Percentiles rank a stretch among this genome's conserved stretches.
phyloP scores from a whole-genome alignment of 2,888 invertebrate species.

The Spodoptera picta region DNA sequence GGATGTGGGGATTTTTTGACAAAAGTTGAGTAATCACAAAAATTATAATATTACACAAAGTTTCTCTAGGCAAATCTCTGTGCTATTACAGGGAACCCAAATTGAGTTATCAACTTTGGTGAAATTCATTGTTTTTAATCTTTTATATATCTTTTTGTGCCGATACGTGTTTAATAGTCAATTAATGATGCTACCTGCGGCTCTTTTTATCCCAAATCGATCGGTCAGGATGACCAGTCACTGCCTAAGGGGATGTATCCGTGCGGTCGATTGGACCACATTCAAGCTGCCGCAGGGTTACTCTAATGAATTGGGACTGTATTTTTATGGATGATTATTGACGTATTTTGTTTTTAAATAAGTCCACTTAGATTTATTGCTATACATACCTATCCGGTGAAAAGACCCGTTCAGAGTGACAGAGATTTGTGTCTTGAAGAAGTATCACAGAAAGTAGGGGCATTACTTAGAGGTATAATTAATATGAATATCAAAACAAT shows the following conservation, averaged over 20 bases:
- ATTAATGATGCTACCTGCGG: conserved; percentile 87
- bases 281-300: conserved; percentile 60
- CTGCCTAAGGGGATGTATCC: conserved; percentile 56
- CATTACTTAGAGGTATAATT: no score
- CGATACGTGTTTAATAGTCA: conserved; percentile 87
- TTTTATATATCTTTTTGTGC: conserved; percentile 81
- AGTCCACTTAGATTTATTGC: conserved; percentile 36
- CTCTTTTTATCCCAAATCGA: conserved; percentile 76
- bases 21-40: neutral
- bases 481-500: no score
- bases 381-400: conserved; percentile 21
- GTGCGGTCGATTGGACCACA: conserved; percentile 58
- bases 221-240: conserved; percentile 72
- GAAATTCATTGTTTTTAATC: conserved; percentile 87
- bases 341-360: conserved; percentile 42
- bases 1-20: no score
- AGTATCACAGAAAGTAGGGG: no score
- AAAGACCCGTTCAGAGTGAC: neutral
- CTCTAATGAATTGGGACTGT: conserved; percentile 59
- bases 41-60: conserved; percentile 5
- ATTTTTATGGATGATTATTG: conserved; percentile 57
- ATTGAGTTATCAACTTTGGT: conserved; percentile 88
- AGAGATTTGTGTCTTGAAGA: no score
- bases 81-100: conserved; percentile 70
- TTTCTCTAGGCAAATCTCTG: conserved; percentile 60